A percentile compares a stretch with the other conserved stretches of the same genome.
phyloP scores from a whole-genome alignment of 2,797 vertebrate species.

The Galaxias olidus region DNA sequence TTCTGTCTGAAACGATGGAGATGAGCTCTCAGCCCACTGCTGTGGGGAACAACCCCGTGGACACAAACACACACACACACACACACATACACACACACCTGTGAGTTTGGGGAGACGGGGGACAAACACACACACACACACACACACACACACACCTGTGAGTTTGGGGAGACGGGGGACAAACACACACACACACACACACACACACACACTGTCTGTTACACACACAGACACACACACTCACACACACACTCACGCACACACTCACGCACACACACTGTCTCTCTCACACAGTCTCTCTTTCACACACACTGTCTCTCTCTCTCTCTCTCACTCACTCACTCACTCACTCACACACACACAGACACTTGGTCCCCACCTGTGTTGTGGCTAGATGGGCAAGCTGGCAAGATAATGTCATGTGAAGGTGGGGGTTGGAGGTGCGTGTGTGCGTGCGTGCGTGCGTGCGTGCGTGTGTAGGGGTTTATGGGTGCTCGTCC shows the following conservation, averaged over 20 bases:
- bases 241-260: background rate
- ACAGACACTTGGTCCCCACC: background rate
- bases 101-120: no score
- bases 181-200: background rate
- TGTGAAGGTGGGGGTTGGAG: background rate
- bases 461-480: background rate
- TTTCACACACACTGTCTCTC: background rate
- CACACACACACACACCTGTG: background rate
- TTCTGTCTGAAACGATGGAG: no score
- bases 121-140: background rate
- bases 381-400: constrained; percentile 1
- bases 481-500: constrained; percentile 13
- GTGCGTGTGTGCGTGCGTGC: background rate
- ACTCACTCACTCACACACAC: constrained; percentile 4
- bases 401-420: background rate
- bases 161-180: no score
- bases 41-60: no score
- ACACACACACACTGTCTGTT: background rate
- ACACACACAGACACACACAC: background rate
- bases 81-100: background rate
- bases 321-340: no score
- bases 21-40: no score
- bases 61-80: background rate
- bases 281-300: constrained; percentile 4
- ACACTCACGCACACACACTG: background rate